A percentile compares a stretch with the other conserved stretches of the same genome.
These are phyloP conservation scores for Carlito syrichta DNA, from an alignment of 2,113 vertebrate genomes.

Conservation along the genomic window DNA sequence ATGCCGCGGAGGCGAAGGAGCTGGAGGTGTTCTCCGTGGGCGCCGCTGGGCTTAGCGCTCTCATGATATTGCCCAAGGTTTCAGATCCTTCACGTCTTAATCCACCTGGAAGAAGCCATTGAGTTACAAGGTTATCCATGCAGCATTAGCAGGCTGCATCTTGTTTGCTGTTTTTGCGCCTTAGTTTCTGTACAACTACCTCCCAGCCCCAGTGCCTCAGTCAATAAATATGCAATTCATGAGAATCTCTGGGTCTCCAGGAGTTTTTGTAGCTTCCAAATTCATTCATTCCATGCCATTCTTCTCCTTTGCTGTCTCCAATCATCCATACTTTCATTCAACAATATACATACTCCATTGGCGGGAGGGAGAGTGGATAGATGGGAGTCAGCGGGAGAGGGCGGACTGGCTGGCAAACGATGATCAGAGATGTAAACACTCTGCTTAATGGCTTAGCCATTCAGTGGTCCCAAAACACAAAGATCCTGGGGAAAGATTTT, in stretches of 20 bases:
- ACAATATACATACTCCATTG: background rate
- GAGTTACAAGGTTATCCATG: no score
- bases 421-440: background rate
- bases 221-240: slow-evolving; percentile 64
- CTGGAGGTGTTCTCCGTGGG: background rate
- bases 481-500: background rate
- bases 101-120: background rate
- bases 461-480: background rate
- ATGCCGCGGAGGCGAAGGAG: background rate
- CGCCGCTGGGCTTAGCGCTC: background rate
- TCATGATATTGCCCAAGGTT: slow-evolving; percentile 1
- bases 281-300: background rate
- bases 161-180: background rate
- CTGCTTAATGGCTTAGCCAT: background rate
- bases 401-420: background rate
- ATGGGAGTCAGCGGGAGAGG: background rate
- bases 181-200: slow-evolving; percentile 15
- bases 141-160: no score
- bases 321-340: background rate
- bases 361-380: background rate
- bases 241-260: slow-evolving; percentile 16
- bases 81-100: background rate
- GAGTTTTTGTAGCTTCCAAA: background rate
- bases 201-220: background rate
- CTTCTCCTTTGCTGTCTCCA: background rate